phyloP scores from a whole-genome alignment of 2,797 vertebrate genomes.

The Acanthiza pusilla region DNA sequence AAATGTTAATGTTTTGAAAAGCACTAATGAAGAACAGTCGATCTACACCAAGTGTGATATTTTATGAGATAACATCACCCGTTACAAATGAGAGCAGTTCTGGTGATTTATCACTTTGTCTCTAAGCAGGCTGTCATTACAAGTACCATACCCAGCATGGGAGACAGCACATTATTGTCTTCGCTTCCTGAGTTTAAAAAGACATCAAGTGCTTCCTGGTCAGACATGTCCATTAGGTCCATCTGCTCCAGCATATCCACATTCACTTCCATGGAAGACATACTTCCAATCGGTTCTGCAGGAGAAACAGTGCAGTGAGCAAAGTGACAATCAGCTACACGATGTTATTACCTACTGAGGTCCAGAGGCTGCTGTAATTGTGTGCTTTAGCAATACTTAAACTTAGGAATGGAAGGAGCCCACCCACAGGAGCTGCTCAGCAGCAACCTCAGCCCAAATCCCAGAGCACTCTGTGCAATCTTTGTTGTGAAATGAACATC shows the following conservation, averaged over 20 bases:
- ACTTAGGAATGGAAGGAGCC: neutral
- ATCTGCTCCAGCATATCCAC: slow-evolving; percentile 92
- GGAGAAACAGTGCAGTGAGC: neutral
- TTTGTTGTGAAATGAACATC: neutral
- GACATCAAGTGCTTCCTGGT: slow-evolving; percentile 96
- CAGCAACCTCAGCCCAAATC: neutral
- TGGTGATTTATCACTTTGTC: neutral
- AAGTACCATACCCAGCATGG: slow-evolving; percentile 78
- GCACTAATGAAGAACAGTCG: neutral
- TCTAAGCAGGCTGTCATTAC: neutral
- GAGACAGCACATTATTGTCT: slow-evolving; percentile 81
- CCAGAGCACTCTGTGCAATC: neutral
- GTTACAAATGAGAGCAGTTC: neutral
- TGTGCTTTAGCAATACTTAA: neutral
- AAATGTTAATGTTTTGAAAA: neutral
- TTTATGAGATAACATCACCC: neutral
- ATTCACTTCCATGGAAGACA: slow-evolving; percentile 87
- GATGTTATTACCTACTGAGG: neutral
- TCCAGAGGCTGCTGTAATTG: neutral
- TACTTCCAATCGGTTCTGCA: slow-evolving; percentile 85
- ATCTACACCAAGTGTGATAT: neutral
- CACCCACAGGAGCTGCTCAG: neutral
- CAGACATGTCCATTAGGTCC: slow-evolving; percentile 87
- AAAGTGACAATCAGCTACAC: neutral
- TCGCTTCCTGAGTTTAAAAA: slow-evolving; percentile 89